Base-by-base conservation (phyloP, 2,797 vertebrate genomes). In the Pteronotus mesoamericanus region DNA sequence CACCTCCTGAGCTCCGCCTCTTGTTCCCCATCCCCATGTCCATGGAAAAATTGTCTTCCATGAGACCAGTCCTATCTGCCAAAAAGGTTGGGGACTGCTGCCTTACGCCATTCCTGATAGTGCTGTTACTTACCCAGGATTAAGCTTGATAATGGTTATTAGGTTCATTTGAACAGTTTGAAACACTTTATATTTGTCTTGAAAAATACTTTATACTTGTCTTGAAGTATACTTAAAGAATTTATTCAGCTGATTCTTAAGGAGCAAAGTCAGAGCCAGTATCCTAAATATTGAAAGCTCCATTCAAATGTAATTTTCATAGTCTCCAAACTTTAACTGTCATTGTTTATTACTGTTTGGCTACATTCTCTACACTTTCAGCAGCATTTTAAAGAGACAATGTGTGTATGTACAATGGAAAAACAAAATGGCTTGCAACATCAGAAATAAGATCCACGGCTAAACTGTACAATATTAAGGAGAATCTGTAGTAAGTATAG, bases 351-450 rank as follows among this genome's bases (percentile, higher is more conserved):
- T 99, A 98, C 98, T 98, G 98, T 98, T 98, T 98, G 98, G 98
- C 98, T 99, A 99, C 98, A 99, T 99, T 98, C 98, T 99, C 98
- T 99, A 99, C 99, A 99, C 98, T 99, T 98, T 98, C 99, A 99
- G 99, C 99, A 99, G 99, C 99, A 99, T 98, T 98, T 98, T 98
- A 98, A 98, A 98, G 98, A 99, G 98, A 99, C 98, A 98, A 98
- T 97, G 98, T 99, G 98, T 98, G 98, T 99, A 98, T 98, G 97
- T 99, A 99, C 98, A 99, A 98, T 98, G 98, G 98, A 98, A 92
- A 96, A 98, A 98, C 98, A 98, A 98, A 98, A 99, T 98, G 98
- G 98, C 98, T 98, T 98, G 98, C 98, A 98, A 99, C 98, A 98
- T 98, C 98, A 97, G 98, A 98, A 98, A 98, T 98, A 97, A 98